A percentile compares a stretch with the other conserved stretches of the same genome.
Conservation (phyloP, 2,888 invertebrate genomes). For the Operophtera brumata region DNA sequence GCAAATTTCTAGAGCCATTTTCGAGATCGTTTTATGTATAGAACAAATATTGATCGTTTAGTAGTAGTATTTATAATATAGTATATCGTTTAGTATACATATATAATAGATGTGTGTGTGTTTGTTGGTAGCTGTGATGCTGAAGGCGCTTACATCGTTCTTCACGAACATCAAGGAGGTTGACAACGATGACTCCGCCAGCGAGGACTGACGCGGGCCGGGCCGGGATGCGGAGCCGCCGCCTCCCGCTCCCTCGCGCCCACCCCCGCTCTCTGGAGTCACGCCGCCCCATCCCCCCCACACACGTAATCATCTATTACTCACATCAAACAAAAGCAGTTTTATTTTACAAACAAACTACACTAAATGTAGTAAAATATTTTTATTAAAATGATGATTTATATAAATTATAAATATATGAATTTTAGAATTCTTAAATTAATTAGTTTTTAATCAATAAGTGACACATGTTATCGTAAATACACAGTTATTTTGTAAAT, state of each 20-base stretch:
- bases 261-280: slow-evolving; percentile 29
- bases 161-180: slow-evolving; percentile 85
- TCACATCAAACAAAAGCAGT: neutral
- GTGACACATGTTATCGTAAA: slow-evolving; percentile 11
- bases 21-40: too few species aligned
- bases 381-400: slow-evolving; percentile 16
- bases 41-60: too few species aligned
- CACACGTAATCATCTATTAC: neutral
- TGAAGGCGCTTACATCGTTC: slow-evolving; percentile 87
- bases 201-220: slow-evolving; percentile 71
- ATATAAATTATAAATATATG: too few species aligned
- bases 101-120: too few species aligned
- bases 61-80: too few species aligned
- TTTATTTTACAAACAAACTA: neutral
- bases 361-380: slow-evolving; percentile 55
- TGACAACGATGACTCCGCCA: slow-evolving; percentile 82
- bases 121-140: slow-evolving; percentile 81
- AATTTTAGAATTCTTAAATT: slow-evolving; percentile 9
- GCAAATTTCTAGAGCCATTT: too few species aligned
- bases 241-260: slow-evolving; percentile 36
- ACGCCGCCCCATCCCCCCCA: slow-evolving; percentile 19
- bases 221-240: slow-evolving; percentile 37
- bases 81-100: too few species aligned
- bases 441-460: slow-evolving; percentile 24
- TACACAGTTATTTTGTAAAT: slow-evolving; percentile 13